Percentiles rank a stretch among this genome's conserved stretches.
These are phyloP conservation scores for Cyanocitta stelleri DNA, from an alignment of 2,113 vertebrate genomes.

Conservation along the genomic window DNA sequence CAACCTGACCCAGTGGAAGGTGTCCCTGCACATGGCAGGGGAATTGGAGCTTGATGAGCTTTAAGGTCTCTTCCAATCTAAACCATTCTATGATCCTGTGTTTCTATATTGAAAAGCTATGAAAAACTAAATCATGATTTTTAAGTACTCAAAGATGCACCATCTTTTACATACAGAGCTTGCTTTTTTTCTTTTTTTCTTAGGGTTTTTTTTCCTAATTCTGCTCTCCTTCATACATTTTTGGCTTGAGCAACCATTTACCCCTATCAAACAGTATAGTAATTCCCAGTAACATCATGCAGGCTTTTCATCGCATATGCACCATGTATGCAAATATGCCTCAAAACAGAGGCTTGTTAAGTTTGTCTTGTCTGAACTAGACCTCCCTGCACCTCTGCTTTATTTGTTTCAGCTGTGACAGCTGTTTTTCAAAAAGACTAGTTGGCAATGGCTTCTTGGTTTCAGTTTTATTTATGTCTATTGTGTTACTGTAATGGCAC, in stretches of 20 bases:
- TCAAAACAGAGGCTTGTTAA: not conserved
- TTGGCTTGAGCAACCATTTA: not conserved
- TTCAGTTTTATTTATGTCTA: not conserved
- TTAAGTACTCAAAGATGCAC: not conserved
- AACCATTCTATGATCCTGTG: no score
- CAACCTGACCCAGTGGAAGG: not conserved
- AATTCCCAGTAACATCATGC: not conserved
- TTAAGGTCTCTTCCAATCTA: not conserved
- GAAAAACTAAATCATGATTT: not conserved
- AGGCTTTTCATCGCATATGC: not conserved
- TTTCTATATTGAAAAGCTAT: not conserved
- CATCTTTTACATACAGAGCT: not conserved
- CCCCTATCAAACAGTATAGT: not conserved
- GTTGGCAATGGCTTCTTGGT: not conserved
- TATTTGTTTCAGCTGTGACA: not conserved
- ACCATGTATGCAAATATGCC: not conserved
- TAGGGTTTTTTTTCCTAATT: not conserved
- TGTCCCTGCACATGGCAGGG: no score
- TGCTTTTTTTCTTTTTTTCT: no score
- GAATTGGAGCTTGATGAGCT: not conserved
- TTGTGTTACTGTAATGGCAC: not conserved
- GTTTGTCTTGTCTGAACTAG: not conserved
- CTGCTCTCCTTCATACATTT: not conserved
- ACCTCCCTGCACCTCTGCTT: not conserved
- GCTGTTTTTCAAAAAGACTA: not conserved